Base-by-base conservation (phyloP, 2,888 invertebrate genomes). In the Augochlorella aurata region DNA sequence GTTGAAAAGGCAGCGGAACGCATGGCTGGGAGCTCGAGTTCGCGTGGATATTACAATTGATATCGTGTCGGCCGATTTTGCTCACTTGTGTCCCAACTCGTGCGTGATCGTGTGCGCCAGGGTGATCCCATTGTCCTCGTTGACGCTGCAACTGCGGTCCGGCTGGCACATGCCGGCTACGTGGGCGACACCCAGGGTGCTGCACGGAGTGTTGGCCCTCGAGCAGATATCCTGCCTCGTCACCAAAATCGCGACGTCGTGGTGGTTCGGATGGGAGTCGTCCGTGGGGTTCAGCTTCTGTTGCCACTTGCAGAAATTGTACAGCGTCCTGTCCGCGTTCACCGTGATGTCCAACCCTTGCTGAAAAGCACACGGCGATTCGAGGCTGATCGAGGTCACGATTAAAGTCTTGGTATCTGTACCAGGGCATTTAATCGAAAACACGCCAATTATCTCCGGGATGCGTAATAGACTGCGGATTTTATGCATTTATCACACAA, bases 221-320 rank as follows among this genome's bases (percentile, higher is more conserved):
- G 94, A 93, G 87, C 95, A 95, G 81, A 95, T 94, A 90, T 95
- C 95, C 89, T 95, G 94, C 87, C 95, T 94, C 44, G 98, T 98
- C 84, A 98, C 96, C 68, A 98, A 95, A 86, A 98, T 96, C 63
- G 98, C 98, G 8, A 98, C 97, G 92, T 98, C 98, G 93, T 98
- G 98, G 91, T 98, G 98, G 91, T 97, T 96, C 1, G 98, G 97
- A 94, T 98, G 96, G 18, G 95, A 94, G 90, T 98, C 97, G 88
- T 96, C 95, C 38, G 94, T 94, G 2, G 97, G 96, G 93, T 98
- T 98, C 81, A 96, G 93, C 75, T 94, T 94, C 86, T 94, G 93
- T 90, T 96, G 96, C 96, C 96, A 96, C 87, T 95, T 95, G 94
- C 98, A 98, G 94, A 98, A 98, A 89, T 97, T 97, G 85, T 96